Evolutionary conservation across 35 echinoderm and acorn worm species (phyloP).

Genomic region (Ptychodera flava): DNA sequence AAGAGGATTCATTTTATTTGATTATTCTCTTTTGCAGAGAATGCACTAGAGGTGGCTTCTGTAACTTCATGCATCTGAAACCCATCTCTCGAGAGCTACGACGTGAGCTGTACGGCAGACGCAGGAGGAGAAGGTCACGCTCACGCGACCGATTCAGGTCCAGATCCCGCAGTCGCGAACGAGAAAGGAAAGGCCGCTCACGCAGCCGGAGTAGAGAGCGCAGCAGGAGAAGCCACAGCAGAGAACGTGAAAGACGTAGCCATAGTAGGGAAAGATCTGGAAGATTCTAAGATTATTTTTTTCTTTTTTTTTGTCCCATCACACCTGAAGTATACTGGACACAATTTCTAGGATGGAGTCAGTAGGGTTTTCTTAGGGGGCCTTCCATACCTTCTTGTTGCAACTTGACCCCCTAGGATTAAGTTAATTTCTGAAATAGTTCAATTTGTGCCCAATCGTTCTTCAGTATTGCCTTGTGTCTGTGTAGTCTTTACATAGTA

Average conservation of each 20-base stretch:
- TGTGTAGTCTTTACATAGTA: too few relatives aligned
- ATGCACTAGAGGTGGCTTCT: slow-evolving; percentile 93
- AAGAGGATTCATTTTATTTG: too few relatives aligned
- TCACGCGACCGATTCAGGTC: slow-evolving; percentile 20
- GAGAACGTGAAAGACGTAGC: slow-evolving; percentile 13
- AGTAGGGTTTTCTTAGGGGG: too few relatives aligned
- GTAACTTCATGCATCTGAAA: slow-evolving; percentile 99
- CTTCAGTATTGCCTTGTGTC: too few relatives aligned
- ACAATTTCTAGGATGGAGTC: too few relatives aligned
- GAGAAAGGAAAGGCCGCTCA: neutral
- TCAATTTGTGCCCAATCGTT: too few relatives aligned
- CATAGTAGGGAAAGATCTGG: neutral
- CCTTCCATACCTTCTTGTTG: too few relatives aligned
- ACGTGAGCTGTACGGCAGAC: slow-evolving; percentile 70
- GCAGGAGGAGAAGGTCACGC: slow-evolving; percentile 25
- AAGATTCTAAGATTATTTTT: neutral
- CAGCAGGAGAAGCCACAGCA: slow-evolving; percentile 15
- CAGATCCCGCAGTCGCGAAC: neutral
- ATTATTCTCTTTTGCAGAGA: slow-evolving; percentile 77
- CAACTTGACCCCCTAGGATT: too few relatives aligned
- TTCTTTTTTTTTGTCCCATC: too few relatives aligned
- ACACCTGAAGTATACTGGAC: too few relatives aligned
- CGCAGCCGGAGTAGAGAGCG: slow-evolving; percentile 48
- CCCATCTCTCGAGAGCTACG: slow-evolving; percentile 77
- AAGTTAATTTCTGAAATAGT: too few relatives aligned